Percentiles rank a stretch among this genome's conserved stretches.
phyloP scores from a whole-genome alignment of 23 tunicate genomes.

The Ascidia mentula region DNA sequence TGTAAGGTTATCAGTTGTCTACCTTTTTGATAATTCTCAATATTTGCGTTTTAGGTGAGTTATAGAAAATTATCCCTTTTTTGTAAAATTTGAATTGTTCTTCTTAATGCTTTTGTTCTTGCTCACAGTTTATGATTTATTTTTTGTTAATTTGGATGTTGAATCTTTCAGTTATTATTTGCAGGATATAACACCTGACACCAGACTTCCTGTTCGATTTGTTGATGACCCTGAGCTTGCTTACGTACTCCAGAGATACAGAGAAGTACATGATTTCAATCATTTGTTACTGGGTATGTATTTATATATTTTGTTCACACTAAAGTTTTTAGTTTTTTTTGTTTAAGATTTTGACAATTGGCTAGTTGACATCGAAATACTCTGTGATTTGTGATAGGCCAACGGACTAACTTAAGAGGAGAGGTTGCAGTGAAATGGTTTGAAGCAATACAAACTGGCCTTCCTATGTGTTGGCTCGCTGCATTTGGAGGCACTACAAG shows the following conservation, averaged over 20 bases:
- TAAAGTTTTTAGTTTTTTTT: neutral
- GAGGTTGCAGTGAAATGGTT: conserved; percentile 92
- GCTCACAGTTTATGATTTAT: no score
- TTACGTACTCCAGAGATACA: conserved; percentile 84
- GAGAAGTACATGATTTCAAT: conserved; percentile 92
- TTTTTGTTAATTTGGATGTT: neutral
- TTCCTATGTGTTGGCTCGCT: conserved; percentile 95
- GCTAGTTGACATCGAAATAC: no score
- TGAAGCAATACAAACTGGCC: conserved; percentile 86
- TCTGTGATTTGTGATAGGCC: conserved; percentile 31
- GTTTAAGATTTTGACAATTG: neutral
- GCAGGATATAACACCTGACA: conserved; percentile 90
- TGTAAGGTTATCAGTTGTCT: conserved; percentile 52
- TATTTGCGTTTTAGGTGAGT: no score
- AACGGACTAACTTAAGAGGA: conserved; percentile 79
- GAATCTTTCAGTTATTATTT: neutral
- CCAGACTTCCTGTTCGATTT: conserved; percentile 69
- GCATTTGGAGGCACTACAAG: conserved; percentile 72
- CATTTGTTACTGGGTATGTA: conserved; percentile 77
- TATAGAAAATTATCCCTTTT: no score
- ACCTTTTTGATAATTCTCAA: neutral
- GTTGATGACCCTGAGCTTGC: conserved; percentile 81
- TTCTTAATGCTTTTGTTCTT: no score
- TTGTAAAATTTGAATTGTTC: no score
- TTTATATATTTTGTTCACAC: neutral